Base-by-base conservation (phyloP, 2,113 vertebrate species). In the Rhombomys opimus region DNA sequence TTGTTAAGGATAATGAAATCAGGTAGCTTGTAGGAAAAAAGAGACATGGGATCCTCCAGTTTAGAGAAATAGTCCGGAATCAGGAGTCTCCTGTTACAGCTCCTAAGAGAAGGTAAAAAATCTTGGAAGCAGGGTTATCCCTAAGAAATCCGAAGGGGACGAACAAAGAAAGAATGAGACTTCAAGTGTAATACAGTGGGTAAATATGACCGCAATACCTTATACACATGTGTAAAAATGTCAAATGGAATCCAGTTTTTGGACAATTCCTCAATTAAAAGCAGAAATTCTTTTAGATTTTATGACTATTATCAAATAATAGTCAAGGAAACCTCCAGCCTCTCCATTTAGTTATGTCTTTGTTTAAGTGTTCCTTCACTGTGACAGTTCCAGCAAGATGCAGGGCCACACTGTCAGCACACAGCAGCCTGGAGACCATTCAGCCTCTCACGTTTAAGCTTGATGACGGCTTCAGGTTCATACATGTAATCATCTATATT, bases 121-220 rank as follows among this genome's bases (percentile, higher is more conserved):
- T 13, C 0, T 0, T 22, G 41, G 9, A 50, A 50, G 5, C 30
- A n/a, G 8, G 5, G 0, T 35, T 32, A 41, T 61, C 61, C 27
- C 25, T 46, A 35, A 12, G 18, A 61, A 89, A 77, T 63, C 73
- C 11, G 7, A 77, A 77, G 11, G 57, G 17, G 18, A 50, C 35
- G 10, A 41, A n/a, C 38, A 77, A 22, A 1, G 9, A 72, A 88
- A 23, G 50, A 14, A 9, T n/a, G 5, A 14, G 22, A 38, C 18
- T 59, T 10, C 50, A 38, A 17, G 32, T 57, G 4, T 54, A 41
- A 46, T 7, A 12, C n/a, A 18, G 25, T 72, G 68, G 7, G 35
- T 57, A 27, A 88, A 57, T 27, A 38, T 6, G 23, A 32, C 30
- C 72, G 63, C 1, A 14, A 13, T 15, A 13, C 80, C 32, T 38